phyloP scores from a whole-genome alignment of 30 jellyfish, hydroid and myxozoan species.

The Kudoa iwatai region DNA sequence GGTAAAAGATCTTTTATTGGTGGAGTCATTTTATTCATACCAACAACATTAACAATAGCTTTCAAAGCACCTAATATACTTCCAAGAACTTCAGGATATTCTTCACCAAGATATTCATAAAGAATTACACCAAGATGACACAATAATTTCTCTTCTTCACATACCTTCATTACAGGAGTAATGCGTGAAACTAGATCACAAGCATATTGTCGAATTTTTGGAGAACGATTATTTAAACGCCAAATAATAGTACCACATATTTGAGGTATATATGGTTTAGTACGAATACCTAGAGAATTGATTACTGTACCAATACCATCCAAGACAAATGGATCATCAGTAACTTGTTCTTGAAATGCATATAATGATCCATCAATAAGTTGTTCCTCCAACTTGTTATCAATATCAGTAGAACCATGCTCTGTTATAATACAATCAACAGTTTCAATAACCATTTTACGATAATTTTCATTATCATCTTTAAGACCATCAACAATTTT shows the following conservation, averaged over 20 bases:
- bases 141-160: conserved; percentile 98
- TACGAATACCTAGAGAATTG: conserved; percentile 61
- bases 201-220: conserved; percentile 93
- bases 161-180: conserved; percentile 65
- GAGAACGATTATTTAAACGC: conserved; percentile 78
- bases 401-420: conserved; percentile 85
- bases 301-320: conserved; percentile 93
- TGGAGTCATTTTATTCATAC: conserved; percentile 97
- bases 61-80: conserved; percentile 92
- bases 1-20: conserved; percentile 92
- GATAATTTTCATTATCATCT: conserved; percentile 84
- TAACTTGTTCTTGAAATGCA: conserved; percentile 92
- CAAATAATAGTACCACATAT: conserved; percentile 94
- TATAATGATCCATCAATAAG: conserved; percentile 69
- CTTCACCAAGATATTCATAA: conserved; percentile 96
- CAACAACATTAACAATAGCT: conserved; percentile 90
- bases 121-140: conserved; percentile 94
- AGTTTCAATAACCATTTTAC: conserved; percentile 91
- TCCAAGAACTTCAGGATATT: conserved; percentile 96
- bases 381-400: conserved; percentile 81
- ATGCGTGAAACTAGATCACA: conserved; percentile 79
- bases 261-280: conserved; percentile 95
- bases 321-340: conserved; percentile 78
- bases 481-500: conserved; percentile 86
- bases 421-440: conserved; percentile 83